Evolutionary conservation across 2,797 vertebrate species (phyloP).

Genomic region (Calcarius lapponicus): DNA sequence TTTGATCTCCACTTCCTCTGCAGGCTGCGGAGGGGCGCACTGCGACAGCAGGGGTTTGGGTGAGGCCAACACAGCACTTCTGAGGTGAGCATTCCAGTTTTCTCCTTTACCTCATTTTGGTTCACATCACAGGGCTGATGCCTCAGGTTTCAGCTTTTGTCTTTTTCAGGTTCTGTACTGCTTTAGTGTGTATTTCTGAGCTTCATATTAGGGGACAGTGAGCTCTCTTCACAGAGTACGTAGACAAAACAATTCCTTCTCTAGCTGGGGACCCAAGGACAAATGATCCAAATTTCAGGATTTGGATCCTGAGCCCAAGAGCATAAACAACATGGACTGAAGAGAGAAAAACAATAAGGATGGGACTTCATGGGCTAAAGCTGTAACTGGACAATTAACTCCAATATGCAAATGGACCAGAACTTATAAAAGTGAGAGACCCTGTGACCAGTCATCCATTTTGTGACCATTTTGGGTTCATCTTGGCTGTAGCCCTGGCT

Average conservation of each 20-base stretch:
- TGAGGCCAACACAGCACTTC: background rate
- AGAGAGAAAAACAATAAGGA: background rate
- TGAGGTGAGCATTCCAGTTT: background rate
- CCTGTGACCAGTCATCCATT: background rate
- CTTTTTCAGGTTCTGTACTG: background rate
- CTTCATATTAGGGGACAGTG: background rate
- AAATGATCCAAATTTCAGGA: background rate
- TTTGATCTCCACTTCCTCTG: background rate
- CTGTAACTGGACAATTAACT: background rate
- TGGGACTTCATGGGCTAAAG: background rate
- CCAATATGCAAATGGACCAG: background rate
- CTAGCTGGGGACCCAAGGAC: background rate
- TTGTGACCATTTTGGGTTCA: background rate
- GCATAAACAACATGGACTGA: background rate
- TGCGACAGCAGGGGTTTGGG: accelerated
- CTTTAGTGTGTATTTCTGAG: background rate
- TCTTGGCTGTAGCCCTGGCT: background rate
- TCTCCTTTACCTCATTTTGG: background rate
- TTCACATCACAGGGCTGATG: background rate
- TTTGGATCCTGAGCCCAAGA: background rate
- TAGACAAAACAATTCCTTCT: background rate
- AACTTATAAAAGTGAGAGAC: background rate
- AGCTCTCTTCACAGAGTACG: background rate
- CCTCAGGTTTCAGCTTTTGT: background rate
- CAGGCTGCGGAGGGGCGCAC: accelerated